These are phyloP conservation scores for Apotomis capreana DNA, from an alignment of 2,888 invertebrate species.

Conservation along the genomic window DNA sequence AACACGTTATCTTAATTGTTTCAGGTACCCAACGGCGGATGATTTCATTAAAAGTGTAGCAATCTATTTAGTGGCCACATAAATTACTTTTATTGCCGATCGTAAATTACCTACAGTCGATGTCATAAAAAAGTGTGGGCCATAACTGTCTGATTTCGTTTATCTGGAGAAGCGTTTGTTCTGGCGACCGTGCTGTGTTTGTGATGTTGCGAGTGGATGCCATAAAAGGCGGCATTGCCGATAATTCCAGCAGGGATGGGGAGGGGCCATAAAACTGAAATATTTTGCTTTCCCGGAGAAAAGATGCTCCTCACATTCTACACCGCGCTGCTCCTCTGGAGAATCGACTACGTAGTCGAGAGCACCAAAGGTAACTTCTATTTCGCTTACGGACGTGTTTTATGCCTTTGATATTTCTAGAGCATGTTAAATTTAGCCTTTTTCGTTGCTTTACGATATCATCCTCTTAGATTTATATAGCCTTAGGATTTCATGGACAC, in stretches of 20 bases:
- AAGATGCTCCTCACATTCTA: conserved; percentile 75
- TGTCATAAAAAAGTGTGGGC: conserved; percentile 50
- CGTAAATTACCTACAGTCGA: conserved; percentile 50
- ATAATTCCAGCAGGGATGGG: conserved; percentile 68
- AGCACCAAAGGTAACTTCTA: conserved; percentile 74
- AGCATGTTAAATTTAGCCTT: conserved; percentile 22
- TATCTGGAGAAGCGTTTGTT: conserved; percentile 57
- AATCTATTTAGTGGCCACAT: conserved; percentile 42
- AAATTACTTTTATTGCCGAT: conserved; percentile 47
- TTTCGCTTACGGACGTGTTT: conserved; percentile 27
- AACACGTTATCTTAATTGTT: conserved; percentile 35
- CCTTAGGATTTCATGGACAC: not conserved
- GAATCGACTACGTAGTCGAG: conserved; percentile 75
- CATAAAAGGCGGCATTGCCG: conserved; percentile 67
- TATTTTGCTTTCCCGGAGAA: conserved; percentile 60
- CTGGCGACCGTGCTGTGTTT: conserved; percentile 56
- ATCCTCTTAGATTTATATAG: conserved; percentile 29
- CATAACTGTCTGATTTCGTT: conserved; percentile 55
- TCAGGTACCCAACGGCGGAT: conserved; percentile 30
- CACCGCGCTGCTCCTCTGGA: conserved; percentile 73
- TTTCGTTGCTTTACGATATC: conserved; percentile 33
- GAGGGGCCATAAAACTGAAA: conserved; percentile 71
- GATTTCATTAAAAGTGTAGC: conserved; percentile 39
- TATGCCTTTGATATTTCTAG: conserved; percentile 33
- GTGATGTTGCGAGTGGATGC: conserved; percentile 72